Conservation (phyloP, 2,113 vertebrate genomes). For the Onychostruthus taczanowskii region DNA sequence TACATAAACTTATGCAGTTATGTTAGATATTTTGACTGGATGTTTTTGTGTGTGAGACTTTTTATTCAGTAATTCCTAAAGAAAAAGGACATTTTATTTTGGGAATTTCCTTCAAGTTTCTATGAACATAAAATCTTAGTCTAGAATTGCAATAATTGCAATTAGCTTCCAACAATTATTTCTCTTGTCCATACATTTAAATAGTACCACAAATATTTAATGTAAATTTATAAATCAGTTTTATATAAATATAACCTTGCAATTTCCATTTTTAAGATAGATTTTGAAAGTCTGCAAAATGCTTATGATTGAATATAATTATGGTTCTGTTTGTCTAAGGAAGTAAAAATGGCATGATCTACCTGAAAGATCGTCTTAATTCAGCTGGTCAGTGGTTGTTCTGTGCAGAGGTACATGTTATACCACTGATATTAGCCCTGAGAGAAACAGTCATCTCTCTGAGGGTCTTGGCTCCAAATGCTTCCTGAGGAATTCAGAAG, state of each 20-base stretch:
- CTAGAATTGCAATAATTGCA: neutral
- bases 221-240: neutral
- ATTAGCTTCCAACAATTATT: neutral
- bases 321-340: neutral
- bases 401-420: neutral
- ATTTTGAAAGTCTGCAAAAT: neutral
- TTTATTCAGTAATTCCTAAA: neutral
- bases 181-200: neutral
- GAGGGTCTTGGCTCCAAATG: neutral
- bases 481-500: conserved; percentile 26
- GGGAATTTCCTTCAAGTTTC: neutral
- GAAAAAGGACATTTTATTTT: neutral
- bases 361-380: neutral
- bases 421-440: neutral
- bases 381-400: neutral
- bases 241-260: neutral
- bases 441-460: neutral
- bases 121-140: neutral
- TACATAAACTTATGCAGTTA: neutral
- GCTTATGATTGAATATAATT: neutral
- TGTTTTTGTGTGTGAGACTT: neutral
- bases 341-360: neutral
- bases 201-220: neutral
- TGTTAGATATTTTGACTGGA: neutral
- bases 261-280: neutral